Conservation (phyloP, 2,888 invertebrate species). For the Poecilus cupreus region DNA sequence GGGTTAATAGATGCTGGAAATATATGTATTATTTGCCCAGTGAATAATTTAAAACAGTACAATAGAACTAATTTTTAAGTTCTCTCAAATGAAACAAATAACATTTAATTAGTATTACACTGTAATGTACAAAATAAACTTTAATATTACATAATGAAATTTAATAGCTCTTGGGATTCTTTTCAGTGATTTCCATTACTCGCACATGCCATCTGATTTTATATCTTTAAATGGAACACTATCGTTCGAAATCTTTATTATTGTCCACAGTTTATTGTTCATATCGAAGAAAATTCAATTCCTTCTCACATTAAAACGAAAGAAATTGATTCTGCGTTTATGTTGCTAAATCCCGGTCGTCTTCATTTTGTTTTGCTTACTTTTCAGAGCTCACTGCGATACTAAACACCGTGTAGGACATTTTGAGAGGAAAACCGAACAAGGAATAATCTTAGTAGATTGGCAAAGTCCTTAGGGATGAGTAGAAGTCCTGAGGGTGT, state of each 20-base stretch:
- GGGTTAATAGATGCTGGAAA: too few relatives aligned
- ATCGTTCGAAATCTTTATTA: slow-evolving; percentile 1
- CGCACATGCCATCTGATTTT: slow-evolving; percentile 19
- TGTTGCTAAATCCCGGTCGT: not conserved
- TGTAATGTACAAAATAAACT: not conserved
- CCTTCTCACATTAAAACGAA: not conserved
- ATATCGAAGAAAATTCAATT: slow-evolving; percentile 20
- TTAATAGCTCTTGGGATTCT: slow-evolving; percentile 2
- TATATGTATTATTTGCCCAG: too few relatives aligned
- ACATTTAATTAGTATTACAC: not conserved
- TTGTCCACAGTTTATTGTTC: slow-evolving; percentile 20
- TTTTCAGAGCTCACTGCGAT: not conserved
- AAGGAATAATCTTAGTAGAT: not conserved
- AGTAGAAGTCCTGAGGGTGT: not conserved
- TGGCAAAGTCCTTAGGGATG: not conserved
- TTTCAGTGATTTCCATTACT: slow-evolving; percentile 13
- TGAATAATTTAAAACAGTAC: too few relatives aligned
- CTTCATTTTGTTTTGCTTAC: not conserved
- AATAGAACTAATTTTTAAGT: too few relatives aligned
- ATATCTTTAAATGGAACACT: slow-evolving; percentile 8
- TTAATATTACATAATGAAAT: slow-evolving; percentile 5
- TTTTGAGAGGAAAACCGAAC: not conserved
- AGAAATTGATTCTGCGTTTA: slow-evolving; percentile 6
- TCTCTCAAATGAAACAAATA: not conserved
- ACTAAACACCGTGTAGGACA: not conserved